A percentile compares a stretch with the other conserved stretches of the same genome.
Conservation (phyloP, 1,140 invertebrate genomes). For the Heliconius himera region DNA sequence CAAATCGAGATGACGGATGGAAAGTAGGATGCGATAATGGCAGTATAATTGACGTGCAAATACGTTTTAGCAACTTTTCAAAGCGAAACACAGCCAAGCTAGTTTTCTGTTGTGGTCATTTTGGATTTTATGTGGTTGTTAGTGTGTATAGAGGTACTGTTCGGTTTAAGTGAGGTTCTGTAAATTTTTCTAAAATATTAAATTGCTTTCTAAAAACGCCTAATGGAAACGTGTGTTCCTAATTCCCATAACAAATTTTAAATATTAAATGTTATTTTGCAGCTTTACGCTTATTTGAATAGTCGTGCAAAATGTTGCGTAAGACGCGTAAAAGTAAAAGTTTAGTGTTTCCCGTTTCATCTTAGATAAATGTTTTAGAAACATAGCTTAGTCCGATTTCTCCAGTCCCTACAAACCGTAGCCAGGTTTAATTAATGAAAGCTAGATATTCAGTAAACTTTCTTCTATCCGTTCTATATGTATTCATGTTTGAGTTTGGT, state of each 20-base stretch:
- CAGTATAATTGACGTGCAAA: conserved; percentile 58
- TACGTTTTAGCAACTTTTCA: conserved; percentile 58
- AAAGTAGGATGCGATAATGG: conserved; percentile 64
- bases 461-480: not conserved
- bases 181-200: not conserved
- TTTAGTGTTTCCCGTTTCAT: not conserved
- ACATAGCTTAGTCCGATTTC: not conserved
- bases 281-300: not conserved
- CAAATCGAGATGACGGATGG: conserved; percentile 39
- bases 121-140: not conserved
- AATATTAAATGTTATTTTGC: conserved; percentile 4
- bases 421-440: not conserved
- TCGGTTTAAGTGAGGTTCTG: not conserved
- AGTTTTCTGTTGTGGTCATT: conserved; percentile 34
- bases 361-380: not conserved
- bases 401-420: not conserved
- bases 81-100: conserved; percentile 22
- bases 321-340: conserved; percentile 3
- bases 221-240: conserved; percentile 6
- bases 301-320: not conserved
- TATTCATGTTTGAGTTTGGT: not conserved
- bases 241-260: not conserved
- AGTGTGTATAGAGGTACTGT: not conserved
- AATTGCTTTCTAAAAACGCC: not conserved
- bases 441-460: not conserved